These are phyloP conservation scores for Drosophila trapezifrons DNA, from an alignment of 1,140 invertebrate genomes.

Conservation along the genomic window DNA sequence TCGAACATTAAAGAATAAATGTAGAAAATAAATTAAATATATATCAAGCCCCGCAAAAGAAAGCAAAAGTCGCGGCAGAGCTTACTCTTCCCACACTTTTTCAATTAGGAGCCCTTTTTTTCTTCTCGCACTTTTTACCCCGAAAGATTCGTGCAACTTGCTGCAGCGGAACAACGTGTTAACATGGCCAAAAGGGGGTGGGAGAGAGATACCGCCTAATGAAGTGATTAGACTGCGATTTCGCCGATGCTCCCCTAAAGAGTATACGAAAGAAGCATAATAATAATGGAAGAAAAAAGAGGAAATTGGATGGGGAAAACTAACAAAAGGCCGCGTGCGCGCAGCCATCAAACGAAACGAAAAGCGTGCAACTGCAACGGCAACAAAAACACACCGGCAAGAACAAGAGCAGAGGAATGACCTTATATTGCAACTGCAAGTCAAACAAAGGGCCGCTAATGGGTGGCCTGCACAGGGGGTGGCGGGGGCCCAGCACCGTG, in stretches of 20 bases:
- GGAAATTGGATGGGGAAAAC: slow-evolving; percentile 59
- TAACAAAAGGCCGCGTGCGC: slow-evolving; percentile 79
- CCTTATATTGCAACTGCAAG: slow-evolving; percentile 82
- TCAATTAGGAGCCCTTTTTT: slow-evolving; percentile 10
- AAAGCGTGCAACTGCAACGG: slow-evolving; percentile 72
- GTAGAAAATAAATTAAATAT: not conserved
- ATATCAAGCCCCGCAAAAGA: not conserved
- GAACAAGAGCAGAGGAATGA: slow-evolving; percentile 78
- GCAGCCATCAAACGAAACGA: slow-evolving; percentile 79
- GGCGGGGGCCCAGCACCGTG: not conserved
- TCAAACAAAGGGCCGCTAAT: slow-evolving; percentile 80
- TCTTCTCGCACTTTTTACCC: not conserved
- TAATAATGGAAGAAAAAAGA: slow-evolving; percentile 37
- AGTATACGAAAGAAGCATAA: slow-evolving; percentile 44
- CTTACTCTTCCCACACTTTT: slow-evolving; percentile 22
- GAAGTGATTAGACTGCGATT: slow-evolving; percentile 49
- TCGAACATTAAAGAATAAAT: not conserved
- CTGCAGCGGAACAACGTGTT: slow-evolving; percentile 43
- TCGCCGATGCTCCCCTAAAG: slow-evolving; percentile 28
- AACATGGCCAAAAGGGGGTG: slow-evolving; percentile 32
- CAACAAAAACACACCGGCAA: slow-evolving; percentile 48
- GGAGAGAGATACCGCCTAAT: slow-evolving; percentile 25
- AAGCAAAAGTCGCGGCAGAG: slow-evolving; percentile 23
- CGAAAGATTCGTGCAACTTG: slow-evolving; percentile 35
- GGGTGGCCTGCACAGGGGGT: slow-evolving; percentile 39